Evolutionary conservation across 2,888 invertebrate genomes (phyloP).

Genomic region (Ophion ventricosus): DNA sequence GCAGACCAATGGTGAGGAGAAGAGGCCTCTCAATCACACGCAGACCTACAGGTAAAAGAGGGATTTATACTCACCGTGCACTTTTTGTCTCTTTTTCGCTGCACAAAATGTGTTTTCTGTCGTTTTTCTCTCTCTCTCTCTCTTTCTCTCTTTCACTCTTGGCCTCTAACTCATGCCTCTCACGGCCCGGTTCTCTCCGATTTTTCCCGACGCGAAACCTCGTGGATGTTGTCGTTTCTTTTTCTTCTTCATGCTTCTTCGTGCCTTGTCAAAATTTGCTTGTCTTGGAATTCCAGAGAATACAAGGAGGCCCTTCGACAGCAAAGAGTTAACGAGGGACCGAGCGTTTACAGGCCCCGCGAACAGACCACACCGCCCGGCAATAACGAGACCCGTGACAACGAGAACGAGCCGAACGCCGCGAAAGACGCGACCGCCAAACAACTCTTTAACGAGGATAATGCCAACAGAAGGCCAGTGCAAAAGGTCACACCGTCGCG

Average conservation of each 20-base stretch:
- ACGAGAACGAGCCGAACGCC: constrained; percentile 72
- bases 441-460: constrained; percentile 82
- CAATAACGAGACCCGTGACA: constrained; percentile 73
- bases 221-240: not conserved
- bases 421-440: constrained; percentile 72
- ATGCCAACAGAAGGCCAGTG: constrained; percentile 87
- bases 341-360: constrained; percentile 88
- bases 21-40: constrained; percentile 88
- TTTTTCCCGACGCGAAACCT: not conserved
- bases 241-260: not conserved
- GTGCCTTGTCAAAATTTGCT: constrained; percentile 28
- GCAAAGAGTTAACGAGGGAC: constrained; percentile 91
- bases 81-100: not conserved
- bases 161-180: not conserved
- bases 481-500: constrained; percentile 93
- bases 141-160: not conserved
- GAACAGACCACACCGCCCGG: constrained; percentile 85
- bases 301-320: constrained; percentile 95
- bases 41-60: constrained; percentile 85
- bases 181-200: not conserved
- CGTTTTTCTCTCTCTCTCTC: not conserved
- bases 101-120: constrained; percentile 6
- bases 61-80: constrained; percentile 17
- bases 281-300: constrained; percentile 86
- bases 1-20: constrained; percentile 87